phyloP scores from a whole-genome alignment of 2,113 vertebrate species.

The Cavia aperea region DNA sequence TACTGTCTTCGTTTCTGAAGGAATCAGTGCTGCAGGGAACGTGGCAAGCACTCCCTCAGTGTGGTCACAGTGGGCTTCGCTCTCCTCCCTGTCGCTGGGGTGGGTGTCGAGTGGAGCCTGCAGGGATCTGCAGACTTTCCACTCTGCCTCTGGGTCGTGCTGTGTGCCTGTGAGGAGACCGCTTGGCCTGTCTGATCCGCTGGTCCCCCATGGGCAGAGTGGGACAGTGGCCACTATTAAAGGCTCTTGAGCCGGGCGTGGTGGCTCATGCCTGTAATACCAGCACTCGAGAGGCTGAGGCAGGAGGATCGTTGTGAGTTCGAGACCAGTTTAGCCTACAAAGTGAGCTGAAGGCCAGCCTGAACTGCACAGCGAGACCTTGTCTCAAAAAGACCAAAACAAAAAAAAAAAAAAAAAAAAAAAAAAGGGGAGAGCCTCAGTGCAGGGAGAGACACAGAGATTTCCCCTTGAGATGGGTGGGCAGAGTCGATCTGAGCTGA shows the following conservation, averaged over 20 bases:
- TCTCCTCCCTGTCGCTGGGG: no score
- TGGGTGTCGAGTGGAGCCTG: background rate
- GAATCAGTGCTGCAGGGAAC: background rate
- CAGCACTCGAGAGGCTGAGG: no score
- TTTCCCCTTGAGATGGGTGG: background rate
- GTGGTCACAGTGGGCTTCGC: background rate
- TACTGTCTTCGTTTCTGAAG: background rate
- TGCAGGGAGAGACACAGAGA: no score
- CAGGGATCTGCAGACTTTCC: background rate
- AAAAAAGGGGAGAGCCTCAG: no score
- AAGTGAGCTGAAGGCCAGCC: no score
- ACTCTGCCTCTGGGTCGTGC: background rate
- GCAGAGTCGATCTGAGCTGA: background rate
- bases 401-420: no score
- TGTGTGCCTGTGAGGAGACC: background rate
- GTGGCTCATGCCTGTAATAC: no score
- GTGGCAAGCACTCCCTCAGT: background rate
- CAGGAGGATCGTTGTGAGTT: no score
- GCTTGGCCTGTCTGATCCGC: background rate
- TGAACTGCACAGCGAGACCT: no score
- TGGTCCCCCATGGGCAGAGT: background rate
- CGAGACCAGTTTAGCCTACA: no score
- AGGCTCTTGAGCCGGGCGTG: background rate
- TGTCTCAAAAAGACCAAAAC: no score
- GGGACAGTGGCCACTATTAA: background rate